Evolutionary conservation across 2,113 vertebrate genomes (phyloP).

Genomic region (Strix aluco): DNA sequence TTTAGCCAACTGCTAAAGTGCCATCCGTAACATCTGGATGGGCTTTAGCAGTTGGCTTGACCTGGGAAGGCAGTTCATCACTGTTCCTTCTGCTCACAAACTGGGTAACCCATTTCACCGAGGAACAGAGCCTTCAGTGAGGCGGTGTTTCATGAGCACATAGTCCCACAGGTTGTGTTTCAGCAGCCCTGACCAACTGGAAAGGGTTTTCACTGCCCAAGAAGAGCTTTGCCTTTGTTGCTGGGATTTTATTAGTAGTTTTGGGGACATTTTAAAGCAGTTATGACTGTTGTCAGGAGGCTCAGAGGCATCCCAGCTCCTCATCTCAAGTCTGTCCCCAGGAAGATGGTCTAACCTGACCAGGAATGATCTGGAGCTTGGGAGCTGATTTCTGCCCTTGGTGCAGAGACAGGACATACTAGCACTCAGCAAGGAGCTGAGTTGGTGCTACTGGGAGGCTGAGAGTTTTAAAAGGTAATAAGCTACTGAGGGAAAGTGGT

Average conservation of each 20-base stretch:
- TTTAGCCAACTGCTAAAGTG: too few species aligned
- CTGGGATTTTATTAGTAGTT: background rate
- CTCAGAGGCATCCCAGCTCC: background rate
- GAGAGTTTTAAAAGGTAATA: background rate
- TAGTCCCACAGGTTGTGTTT: background rate
- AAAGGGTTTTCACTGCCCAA: background rate
- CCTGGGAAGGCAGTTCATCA: background rate
- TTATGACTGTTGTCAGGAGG: background rate
- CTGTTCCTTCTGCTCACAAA: background rate
- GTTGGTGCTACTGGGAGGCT: background rate
- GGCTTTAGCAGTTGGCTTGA: background rate
- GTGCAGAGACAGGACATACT: background rate
- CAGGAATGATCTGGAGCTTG: background rate
- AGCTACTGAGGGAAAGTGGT: background rate
- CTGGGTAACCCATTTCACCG: background rate
- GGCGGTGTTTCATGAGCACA: background rate
- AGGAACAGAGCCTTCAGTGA: background rate
- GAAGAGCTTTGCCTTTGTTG: background rate
- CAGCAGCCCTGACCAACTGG: background rate
- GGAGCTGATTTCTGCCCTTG: background rate
- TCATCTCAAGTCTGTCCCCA: background rate
- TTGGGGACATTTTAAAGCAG: background rate
- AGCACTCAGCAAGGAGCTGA: background rate
- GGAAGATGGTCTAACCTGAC: background rate
- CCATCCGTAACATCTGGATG: background rate